phyloP scores from a whole-genome alignment of 2,888 invertebrate genomes.

The Mylabris sibirica region DNA sequence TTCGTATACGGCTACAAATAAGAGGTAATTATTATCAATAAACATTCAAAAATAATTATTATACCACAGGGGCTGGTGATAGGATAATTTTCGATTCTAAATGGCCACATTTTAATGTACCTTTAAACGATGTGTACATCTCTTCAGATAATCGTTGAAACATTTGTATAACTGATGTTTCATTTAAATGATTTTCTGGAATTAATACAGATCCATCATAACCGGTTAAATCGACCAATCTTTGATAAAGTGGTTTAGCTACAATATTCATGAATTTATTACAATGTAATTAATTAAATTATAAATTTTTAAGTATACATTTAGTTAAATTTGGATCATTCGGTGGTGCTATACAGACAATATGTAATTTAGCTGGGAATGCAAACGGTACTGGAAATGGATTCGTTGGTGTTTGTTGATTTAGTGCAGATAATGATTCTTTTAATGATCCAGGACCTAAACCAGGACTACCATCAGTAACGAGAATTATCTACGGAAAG shows the following conservation, averaged over 20 bases:
- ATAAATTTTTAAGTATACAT: conserved; percentile 49
- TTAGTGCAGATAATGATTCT: conserved; percentile 64
- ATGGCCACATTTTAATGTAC: conserved; percentile 76
- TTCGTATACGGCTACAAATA: conserved; percentile 61
- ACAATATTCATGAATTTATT: conserved; percentile 28
- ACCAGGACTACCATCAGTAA: conserved; percentile 80
- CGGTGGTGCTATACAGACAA: conserved; percentile 74
- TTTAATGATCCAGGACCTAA: conserved; percentile 71
- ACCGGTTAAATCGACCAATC: conserved; percentile 79
- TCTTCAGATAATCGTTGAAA: conserved; percentile 75
- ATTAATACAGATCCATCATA: conserved; percentile 69
- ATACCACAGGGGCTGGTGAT: conserved; percentile 77
- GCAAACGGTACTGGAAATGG: conserved; percentile 79
- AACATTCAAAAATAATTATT: conserved; percentile 29
- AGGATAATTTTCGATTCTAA: conserved; percentile 75
- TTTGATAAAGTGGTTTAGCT: conserved; percentile 79
- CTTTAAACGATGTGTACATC: conserved; percentile 77
- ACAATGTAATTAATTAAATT: neutral
- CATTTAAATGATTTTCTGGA: conserved; percentile 64
- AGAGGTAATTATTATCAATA: neutral
- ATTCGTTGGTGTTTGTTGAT: conserved; percentile 60
- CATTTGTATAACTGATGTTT: conserved; percentile 62
- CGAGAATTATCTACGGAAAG: conserved; percentile 68
- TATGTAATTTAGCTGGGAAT: conserved; percentile 81
- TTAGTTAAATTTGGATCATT: conserved; percentile 67